phyloP scores from a whole-genome alignment of 2,888 invertebrate genomes.

The Nyleta sp. region DNA sequence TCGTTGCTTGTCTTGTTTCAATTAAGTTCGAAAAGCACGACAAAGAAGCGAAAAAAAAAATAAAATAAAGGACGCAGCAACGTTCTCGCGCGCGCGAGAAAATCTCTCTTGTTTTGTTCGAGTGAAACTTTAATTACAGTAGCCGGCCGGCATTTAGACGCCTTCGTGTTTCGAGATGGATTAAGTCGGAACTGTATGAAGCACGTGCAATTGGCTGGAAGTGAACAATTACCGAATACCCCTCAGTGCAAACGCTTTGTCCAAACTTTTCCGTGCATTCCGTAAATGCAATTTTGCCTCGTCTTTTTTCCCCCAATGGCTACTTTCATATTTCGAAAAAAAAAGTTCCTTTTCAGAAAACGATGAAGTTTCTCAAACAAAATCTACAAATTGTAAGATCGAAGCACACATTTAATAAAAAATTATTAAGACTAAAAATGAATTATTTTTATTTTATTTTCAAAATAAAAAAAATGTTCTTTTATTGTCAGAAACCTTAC shows the following conservation, averaged over 20 bases:
- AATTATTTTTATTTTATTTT: too few species aligned
- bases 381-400: too few species aligned
- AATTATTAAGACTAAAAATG: too few species aligned
- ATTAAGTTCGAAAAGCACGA: slow-evolving; percentile 33
- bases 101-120: slow-evolving; percentile 62
- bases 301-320: background rate
- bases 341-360: background rate
- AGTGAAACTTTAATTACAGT: slow-evolving; percentile 66
- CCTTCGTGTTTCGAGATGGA: slow-evolving; percentile 71
- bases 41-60: background rate
- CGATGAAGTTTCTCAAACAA: too few species aligned
- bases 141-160: slow-evolving; percentile 57
- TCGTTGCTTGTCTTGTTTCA: slow-evolving; percentile 29
- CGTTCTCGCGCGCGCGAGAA: slow-evolving; percentile 24
- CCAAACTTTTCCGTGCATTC: slow-evolving; percentile 49
- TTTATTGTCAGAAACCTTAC: too few species aligned
- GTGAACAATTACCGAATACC: slow-evolving; percentile 64
- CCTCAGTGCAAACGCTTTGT: slow-evolving; percentile 52
- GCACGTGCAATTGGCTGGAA: slow-evolving; percentile 66
- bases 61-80: slow-evolving; percentile 1
- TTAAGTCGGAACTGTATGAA: slow-evolving; percentile 67
- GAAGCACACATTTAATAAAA: too few species aligned
- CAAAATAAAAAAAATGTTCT: too few species aligned
- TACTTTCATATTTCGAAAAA: slow-evolving; percentile 20
- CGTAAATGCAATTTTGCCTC: slow-evolving; percentile 33